Evolutionary conservation across 2,113 vertebrate species (phyloP), one percentile per base, ranked within the genome.

Genomic region (Anhinga rufa): DNA sequence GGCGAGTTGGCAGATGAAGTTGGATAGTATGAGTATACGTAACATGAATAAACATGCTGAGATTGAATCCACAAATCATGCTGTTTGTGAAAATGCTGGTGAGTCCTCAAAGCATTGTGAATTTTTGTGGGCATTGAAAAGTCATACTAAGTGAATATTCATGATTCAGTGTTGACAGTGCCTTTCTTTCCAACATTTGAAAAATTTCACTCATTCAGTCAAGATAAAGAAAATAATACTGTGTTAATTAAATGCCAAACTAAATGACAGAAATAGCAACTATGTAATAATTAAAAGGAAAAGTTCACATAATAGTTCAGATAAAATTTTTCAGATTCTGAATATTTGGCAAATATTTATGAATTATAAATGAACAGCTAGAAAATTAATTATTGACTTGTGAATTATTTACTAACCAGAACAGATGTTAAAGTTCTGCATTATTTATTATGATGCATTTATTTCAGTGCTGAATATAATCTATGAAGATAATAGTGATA

Each of bases 371-470:
- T 96, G 92, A 96, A 92, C 54, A 91, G 49, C 86, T 77, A 96
- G 96, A 92, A 96, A 96, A 96, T 95, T 95, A 97, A 95, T 97
- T 97, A 97, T 97, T 96, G 89, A 94, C 93, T 96, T 94, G 92
- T 97, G 89, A 97, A 95, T 97, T 92, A 96, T 97, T 97, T 94
- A 97, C 91, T 85, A 92, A 86, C 78, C 81, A 70, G 95, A 96
- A 95, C 95, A 97, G 92, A 95, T 95, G 94, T 96, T 97, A 96
- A 95, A 95, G 89, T 90, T 94, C 82, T 97, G 85, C 95, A 96
- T 97, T 91, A 93, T 97, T 97, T 96, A 97, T 97, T 90, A 80
- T 82, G 90, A 94, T 91, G 82, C 92, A 54, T 96, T 95, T 95
- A 88, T 94, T 96, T 97, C 82, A 91, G 84, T 95, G 71, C 90